Percentiles rank a stretch among this genome's conserved stretches.
Conservation (phyloP, 2,113 vertebrate species). For the Bubo blakistoni region DNA sequence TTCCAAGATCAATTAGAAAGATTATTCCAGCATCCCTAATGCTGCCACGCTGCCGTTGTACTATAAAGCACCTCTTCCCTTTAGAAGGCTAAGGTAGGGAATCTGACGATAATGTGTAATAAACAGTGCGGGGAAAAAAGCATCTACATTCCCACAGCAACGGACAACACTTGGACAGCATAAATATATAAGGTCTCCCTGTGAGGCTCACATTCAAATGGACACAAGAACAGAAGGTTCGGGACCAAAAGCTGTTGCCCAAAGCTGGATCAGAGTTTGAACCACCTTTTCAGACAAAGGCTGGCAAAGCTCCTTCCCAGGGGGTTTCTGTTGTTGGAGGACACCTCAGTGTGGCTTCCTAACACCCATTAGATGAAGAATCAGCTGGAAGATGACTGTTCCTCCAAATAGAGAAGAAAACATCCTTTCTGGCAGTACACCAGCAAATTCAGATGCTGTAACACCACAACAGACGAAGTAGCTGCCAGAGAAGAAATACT, state of each 20-base stretch:
- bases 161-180: not conserved
- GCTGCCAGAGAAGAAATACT: not conserved
- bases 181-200: not conserved
- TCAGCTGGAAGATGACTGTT: not conserved
- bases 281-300: not conserved
- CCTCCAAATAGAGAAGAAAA: not conserved
- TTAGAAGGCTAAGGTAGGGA: not conserved
- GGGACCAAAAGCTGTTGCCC: not conserved
- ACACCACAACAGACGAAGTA: not conserved
- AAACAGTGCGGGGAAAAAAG: not conserved
- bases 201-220: not conserved
- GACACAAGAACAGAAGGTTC: not conserved
- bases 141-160: not conserved
- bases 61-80: not conserved
- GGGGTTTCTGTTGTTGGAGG: not conserved
- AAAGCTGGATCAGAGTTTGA: not conserved
- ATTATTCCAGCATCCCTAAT: conserved; percentile 43
- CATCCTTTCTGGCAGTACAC: not conserved
- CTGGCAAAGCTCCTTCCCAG: not conserved
- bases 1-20: conserved; percentile 47
- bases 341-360: not conserved
- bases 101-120: not conserved
- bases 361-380: not conserved
- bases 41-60: not conserved
- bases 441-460: not conserved